Evolutionary conservation across 2,113 vertebrate species (phyloP).

Genomic region (Tetraodon nigroviridis): DNA sequence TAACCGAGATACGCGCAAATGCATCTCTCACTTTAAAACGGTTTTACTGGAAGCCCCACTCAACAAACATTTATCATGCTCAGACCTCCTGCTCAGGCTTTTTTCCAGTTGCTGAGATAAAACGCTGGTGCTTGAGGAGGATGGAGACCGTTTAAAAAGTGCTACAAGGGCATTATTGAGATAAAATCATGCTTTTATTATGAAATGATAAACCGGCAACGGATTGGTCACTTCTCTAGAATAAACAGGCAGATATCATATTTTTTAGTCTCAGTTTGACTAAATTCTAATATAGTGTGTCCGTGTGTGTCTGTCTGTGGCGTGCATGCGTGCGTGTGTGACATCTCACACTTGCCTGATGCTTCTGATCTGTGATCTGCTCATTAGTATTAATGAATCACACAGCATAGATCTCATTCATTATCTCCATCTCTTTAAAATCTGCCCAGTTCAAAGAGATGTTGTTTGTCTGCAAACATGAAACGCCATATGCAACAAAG

Average conservation of each 20-base stretch:
- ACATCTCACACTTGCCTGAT: constrained; percentile 16
- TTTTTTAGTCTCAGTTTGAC: constrained; percentile 6
- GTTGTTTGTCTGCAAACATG: constrained; percentile 17
- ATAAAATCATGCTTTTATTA: constrained; percentile 29
- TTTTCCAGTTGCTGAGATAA: neutral
- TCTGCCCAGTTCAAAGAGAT: constrained; percentile 32
- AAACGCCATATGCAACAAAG: constrained; percentile 32
- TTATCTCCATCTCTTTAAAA: constrained; percentile 20
- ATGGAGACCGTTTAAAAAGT: constrained; percentile 19
- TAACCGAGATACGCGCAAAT: constrained; percentile 7
- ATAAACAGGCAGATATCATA: constrained; percentile 24
- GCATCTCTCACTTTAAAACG: neutral
- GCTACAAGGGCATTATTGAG: constrained; percentile 20
- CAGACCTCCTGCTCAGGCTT: neutral
- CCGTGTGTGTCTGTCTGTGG: neutral
- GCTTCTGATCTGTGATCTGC: constrained; percentile 12
- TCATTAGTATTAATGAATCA: constrained; percentile 50
- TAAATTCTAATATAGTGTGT: neutral
- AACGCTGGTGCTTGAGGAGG: neutral
- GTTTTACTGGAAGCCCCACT: neutral
- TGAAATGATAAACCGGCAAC: constrained; percentile 25
- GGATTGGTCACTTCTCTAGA: constrained; percentile 28
- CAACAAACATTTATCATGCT: neutral
- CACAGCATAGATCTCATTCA: constrained; percentile 16
- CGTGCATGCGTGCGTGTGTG: neutral